These are phyloP conservation scores for Xyrichtys novacula DNA, from an alignment of 2,797 vertebrate species.

Conservation along the genomic window DNA sequence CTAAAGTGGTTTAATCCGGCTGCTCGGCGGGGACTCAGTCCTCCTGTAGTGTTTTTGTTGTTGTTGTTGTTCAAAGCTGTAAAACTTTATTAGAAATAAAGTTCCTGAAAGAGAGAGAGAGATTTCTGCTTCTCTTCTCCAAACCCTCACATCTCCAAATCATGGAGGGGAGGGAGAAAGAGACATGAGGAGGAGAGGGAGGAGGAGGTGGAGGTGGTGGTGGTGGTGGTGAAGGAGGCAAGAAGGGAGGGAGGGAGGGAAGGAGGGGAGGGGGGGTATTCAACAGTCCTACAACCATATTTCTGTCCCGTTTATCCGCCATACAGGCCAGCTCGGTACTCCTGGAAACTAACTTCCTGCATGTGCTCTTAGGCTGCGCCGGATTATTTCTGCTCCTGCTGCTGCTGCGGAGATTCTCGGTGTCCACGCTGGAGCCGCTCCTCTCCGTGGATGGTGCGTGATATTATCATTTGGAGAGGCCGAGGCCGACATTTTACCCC, in stretches of 20 bases:
- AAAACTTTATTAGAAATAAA: conserved; percentile 47
- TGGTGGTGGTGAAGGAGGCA: background rate
- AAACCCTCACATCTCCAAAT: conserved; percentile 42
- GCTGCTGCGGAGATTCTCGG: conserved; percentile 9
- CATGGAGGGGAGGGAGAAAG: conserved; percentile 48
- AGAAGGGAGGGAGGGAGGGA: background rate
- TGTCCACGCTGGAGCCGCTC: conserved; percentile 29
- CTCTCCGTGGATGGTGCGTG: conserved; percentile 60
- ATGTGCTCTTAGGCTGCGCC: conserved; percentile 53
- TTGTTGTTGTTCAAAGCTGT: conserved; percentile 1
- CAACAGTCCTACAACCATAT: conserved; percentile 61
- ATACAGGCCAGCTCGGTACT: conserved; percentile 52
- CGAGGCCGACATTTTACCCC: conserved; percentile 80
- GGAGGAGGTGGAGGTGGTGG: background rate
- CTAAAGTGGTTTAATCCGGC: conserved; percentile 39
- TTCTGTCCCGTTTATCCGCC: conserved; percentile 67
- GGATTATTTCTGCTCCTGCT: conserved; percentile 31
- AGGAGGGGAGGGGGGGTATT: conserved; percentile 23
- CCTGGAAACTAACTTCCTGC: conserved; percentile 72
- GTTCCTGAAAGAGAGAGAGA: background rate
- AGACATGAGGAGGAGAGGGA: conserved; percentile 31
- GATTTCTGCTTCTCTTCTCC: conserved; percentile 20
- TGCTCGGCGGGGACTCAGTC: too few species aligned
- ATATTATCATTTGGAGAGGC: conserved; percentile 70
- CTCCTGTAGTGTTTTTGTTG: too few species aligned